Evolutionary conservation across 2,113 vertebrate genomes (phyloP), one percentile per base, ranked within the genome.

Genomic region (Barbus barbus): DNA sequence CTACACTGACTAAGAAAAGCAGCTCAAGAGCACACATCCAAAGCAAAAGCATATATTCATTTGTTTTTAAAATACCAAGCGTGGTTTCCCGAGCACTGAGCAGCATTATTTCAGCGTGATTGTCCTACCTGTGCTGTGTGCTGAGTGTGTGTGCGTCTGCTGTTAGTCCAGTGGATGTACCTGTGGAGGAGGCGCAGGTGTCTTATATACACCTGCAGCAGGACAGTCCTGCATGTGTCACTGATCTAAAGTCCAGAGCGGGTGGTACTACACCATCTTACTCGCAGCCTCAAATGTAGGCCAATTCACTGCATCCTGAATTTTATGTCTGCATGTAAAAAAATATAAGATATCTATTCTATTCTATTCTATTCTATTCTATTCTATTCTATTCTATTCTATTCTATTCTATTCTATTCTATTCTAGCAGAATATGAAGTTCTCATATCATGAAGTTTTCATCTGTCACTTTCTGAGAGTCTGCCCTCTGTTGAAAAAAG

Each of bases 221-320:
- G 53, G 53, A 36, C 20, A 38, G 75, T 22, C 28, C 48, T 44
- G 33, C 13, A 1, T 1, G 38, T 63, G 77, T 63, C 77, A 79
- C 58, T 63, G 77, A 24, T 79, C 58, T 63, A 79, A 79, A 79
- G 78, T 79, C 78, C 58, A 1, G 8, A 44, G 58, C n/a, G 4
- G 77, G 77, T 78, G 76, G 33, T 22, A 24, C 13, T n/a, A 44
- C 12, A 33, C 26, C 46, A 76, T 5, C 31, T n/a, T 28, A 46
- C 41, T 28, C 11, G 3, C 22, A 73, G 38, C 8, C 16, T 20
- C 31, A 38, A 11, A 69, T 38, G 33, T 2, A 24, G 31, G 1
- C 5, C 7, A 38, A 38, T 2, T n/a, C n/a, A n/a, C n/a, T n/a
- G n/a, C n/a, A n/a, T n/a, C n/a, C n/a, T n/a, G n/a, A n/a, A n/a